These are phyloP conservation scores for Lophotis ruficrista DNA, from an alignment of 2,113 vertebrate species.

Conservation along the genomic window DNA sequence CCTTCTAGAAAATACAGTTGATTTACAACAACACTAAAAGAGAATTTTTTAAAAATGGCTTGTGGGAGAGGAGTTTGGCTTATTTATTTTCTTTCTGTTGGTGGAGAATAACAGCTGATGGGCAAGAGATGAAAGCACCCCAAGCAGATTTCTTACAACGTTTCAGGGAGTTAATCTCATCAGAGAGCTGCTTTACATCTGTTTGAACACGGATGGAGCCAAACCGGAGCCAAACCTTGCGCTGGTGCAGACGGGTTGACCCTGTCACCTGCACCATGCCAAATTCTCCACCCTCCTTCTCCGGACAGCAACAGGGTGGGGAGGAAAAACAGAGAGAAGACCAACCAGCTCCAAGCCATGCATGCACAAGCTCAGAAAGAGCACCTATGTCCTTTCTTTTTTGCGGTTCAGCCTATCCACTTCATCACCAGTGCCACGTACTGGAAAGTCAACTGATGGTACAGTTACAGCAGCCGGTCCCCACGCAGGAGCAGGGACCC, in stretches of 20 bases:
- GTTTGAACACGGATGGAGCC: not conserved
- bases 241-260: not conserved
- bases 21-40: not conserved
- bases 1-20: not conserved
- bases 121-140: constrained; percentile 27
- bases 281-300: not conserved
- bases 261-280: not conserved
- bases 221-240: not conserved
- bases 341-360: not conserved
- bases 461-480: not conserved
- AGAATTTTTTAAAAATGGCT: not conserved
- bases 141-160: not conserved
- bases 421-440: not conserved
- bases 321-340: not conserved
- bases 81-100: not conserved
- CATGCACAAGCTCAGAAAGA: not conserved
- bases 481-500: not conserved
- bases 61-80: not conserved
- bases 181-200: not conserved
- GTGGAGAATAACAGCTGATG: constrained; percentile 1
- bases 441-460: not conserved
- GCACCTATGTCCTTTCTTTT: accelerated
- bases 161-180: not conserved
- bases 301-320: not conserved
- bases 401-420: not conserved